Conservation (phyloP, 2,888 invertebrate genomes). For the Leptopilina syphax region DNA sequence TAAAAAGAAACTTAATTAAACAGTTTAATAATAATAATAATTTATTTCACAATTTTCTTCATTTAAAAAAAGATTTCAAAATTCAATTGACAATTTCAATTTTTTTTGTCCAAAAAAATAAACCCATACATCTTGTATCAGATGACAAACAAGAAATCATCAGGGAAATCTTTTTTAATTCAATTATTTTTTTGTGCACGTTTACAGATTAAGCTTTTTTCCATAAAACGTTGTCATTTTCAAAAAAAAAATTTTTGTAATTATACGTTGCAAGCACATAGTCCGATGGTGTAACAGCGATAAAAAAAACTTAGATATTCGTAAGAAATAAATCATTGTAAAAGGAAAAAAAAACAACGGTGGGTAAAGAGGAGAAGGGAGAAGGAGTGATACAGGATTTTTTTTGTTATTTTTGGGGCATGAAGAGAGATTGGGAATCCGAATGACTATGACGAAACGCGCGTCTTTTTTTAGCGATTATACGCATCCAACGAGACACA, state of each 20-base stretch:
- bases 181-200: constrained; percentile 23
- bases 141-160: constrained; percentile 61
- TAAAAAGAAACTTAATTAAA: too few species aligned
- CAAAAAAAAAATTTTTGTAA: constrained; percentile 12
- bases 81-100: not conserved
- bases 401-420: constrained; percentile 41
- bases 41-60: too few species aligned
- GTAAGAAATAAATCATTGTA: constrained; percentile 69
- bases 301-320: constrained; percentile 61
- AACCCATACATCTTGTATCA: constrained; percentile 73
- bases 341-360: constrained; percentile 68
- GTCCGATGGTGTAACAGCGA: constrained; percentile 64
- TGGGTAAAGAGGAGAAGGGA: constrained; percentile 60
- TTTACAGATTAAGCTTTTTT: constrained; percentile 16
- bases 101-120: constrained; percentile 44
- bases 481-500: constrained; percentile 67
- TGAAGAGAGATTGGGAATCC: constrained; percentile 60
- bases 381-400: constrained; percentile 63
- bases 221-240: constrained; percentile 26
- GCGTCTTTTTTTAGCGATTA: constrained; percentile 63
- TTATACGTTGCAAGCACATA: constrained; percentile 24
- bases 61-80: not conserved
- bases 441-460: constrained; percentile 67
- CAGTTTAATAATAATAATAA: too few species aligned
- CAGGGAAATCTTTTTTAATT: constrained; percentile 14